Percentiles rank a stretch among this genome's conserved stretches.
Evolutionary conservation across 2,797 vertebrate genomes (phyloP).

Genomic region (Cirrhinus molitorella): DNA sequence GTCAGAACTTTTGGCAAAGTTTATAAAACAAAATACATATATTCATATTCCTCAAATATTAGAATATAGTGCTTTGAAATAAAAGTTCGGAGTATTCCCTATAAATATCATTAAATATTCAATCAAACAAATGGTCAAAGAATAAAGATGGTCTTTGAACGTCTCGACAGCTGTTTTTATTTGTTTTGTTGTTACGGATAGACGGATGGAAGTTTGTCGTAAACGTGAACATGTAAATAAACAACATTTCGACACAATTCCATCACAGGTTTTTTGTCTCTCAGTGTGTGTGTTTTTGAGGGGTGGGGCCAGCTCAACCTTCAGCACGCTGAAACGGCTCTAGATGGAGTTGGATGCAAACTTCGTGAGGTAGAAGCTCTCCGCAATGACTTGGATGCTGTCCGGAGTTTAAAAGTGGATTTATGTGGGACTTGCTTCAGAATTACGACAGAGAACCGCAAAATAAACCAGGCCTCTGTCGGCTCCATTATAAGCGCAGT

Average conservation of each 20-base stretch:
- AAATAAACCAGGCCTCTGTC: slow-evolving; percentile 61
- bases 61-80: background rate
- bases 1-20: background rate
- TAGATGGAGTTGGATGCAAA: slow-evolving; percentile 81
- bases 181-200: background rate
- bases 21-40: background rate
- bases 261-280: slow-evolving; percentile 74
- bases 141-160: background rate
- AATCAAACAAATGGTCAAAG: background rate
- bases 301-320: slow-evolving; percentile 79
- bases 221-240: slow-evolving; percentile 49
- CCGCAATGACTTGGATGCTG: slow-evolving; percentile 78
- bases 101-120: background rate
- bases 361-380: slow-evolving; percentile 67
- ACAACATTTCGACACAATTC: slow-evolving; percentile 58
- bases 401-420: slow-evolving; percentile 76
- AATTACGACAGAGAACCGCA: slow-evolving; percentile 73
- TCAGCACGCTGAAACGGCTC: slow-evolving; percentile 76
- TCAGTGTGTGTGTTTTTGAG: slow-evolving; percentile 54
- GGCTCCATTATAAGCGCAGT: slow-evolving; percentile 53
- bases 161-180: background rate
- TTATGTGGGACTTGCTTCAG: slow-evolving; percentile 75
- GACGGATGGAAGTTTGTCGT: background rate
- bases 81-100: background rate
- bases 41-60: background rate